A percentile compares a stretch with the other conserved stretches of the same genome.
These are phyloP conservation scores for Haemorhous mexicanus DNA, from an alignment of 2,113 vertebrate species.

Conservation along the genomic window DNA sequence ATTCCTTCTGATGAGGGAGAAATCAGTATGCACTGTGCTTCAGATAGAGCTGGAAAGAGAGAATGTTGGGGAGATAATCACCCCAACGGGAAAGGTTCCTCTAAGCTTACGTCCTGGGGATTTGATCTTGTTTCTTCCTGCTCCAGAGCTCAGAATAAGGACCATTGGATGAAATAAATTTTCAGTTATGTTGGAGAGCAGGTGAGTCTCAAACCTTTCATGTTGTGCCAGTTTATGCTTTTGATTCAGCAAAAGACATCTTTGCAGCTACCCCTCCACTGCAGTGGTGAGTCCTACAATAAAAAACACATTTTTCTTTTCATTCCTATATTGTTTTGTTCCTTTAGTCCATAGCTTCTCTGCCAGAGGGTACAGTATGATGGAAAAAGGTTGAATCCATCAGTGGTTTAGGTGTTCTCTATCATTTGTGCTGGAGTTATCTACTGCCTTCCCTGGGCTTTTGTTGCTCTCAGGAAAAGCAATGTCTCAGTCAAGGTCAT, in stretches of 20 bases:
- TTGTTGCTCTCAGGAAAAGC: background rate
- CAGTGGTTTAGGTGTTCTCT: background rate
- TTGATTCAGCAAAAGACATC: background rate
- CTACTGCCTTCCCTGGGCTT: background rate
- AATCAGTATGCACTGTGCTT: background rate
- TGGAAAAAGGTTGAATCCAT: background rate
- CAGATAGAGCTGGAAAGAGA: background rate
- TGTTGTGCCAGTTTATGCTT: background rate
- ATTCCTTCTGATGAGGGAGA: background rate
- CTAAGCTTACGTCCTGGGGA: background rate
- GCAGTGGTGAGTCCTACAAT: background rate
- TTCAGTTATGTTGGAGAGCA: background rate
- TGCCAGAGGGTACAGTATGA: background rate
- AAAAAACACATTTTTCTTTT: background rate
- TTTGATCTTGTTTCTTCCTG: background rate
- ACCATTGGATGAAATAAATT: background rate
- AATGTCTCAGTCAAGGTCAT: background rate
- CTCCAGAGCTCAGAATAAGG: background rate
- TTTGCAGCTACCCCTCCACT: background rate
- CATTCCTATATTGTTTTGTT: background rate
- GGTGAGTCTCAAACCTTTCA: background rate
- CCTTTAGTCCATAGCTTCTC: background rate
- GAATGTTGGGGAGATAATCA: background rate
- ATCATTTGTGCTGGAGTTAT: background rate
- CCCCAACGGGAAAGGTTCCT: background rate